Evolutionary conservation across 1,140 invertebrate species (phyloP).

Genomic region (Drosophila gunungcola): DNA sequence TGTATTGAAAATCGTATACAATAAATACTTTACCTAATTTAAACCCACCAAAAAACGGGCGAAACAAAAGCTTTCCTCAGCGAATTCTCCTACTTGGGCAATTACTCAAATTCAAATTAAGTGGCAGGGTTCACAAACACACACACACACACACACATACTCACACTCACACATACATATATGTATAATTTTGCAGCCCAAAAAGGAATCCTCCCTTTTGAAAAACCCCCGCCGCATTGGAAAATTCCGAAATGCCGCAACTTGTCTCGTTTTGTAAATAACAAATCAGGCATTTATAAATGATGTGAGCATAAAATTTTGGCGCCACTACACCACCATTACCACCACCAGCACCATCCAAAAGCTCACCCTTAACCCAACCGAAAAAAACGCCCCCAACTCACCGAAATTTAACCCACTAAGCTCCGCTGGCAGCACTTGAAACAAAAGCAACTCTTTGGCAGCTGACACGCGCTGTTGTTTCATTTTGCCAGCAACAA

Average conservation of each 20-base stretch:
- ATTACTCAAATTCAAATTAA: conserved; percentile 83
- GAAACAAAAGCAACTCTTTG: conserved; percentile 77
- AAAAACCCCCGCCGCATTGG: background rate
- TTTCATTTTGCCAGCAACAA: conserved; percentile 48
- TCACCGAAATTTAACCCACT: conserved; percentile 24
- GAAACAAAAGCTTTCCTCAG: conserved; percentile 2
- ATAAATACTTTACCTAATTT: background rate
- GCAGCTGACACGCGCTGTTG: conserved; percentile 60
- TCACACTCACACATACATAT: background rate
- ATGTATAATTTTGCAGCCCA: conserved; percentile 7
- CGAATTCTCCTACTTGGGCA: conserved; percentile 40
- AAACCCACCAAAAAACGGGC: background rate
- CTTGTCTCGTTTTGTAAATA: conserved; percentile 84
- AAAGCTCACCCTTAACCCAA: background rate
- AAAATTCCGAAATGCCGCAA: conserved; percentile 74
- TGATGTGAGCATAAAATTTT: conserved; percentile 83
- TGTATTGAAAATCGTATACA: no score
- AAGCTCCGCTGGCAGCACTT: conserved; percentile 57
- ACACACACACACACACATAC: conserved; percentile 25
- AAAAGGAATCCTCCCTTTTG: conserved; percentile 10
- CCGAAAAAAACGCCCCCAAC: background rate
- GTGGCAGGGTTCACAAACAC: conserved; percentile 59
- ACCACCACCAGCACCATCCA: conserved; percentile 3
- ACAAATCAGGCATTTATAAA: conserved; percentile 85
- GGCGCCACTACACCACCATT: conserved; percentile 32